Base-by-base conservation (phyloP, 1,140 invertebrate species). In the Macrobrachium rosenbergii region DNA sequence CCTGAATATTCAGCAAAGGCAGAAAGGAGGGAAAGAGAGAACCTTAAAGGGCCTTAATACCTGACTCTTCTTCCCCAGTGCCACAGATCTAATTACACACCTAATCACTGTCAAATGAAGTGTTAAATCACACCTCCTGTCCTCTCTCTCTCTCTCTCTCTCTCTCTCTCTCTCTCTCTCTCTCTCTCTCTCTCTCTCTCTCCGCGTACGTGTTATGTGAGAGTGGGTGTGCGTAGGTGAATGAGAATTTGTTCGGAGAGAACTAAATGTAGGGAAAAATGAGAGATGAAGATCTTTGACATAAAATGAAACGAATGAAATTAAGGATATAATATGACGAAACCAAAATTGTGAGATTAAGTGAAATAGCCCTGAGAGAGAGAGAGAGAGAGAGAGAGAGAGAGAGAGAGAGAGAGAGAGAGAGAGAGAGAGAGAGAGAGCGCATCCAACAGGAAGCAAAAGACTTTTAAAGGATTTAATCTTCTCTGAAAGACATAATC, bases 391-490 rank as follows among this genome's bases (percentile, higher is more conserved):
- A n/a, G n/a, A n/a, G n/a, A n/a, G 72, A 76, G 23, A 63, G 72
- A 76, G 58, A 63, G 58, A 45, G n/a, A 84, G 60, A 76, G 72
- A 84, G 72, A 76, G 82, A 77, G 43, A 63, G 80, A 82, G 80
- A 82, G 80, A 82, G 80, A 82, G 62, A 82, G 80, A 82, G 80
- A 82, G 62, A 82, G 80, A 82, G 80, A 82, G 80, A 82, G 80
- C 72, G 81, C 80, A 69, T 21, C 19, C 63, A 64, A 37, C 62
- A 58, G 23, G 43, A 37, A 21, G 21, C 17, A 28, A 67, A n/a
- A 67, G 21, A 81, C 60, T 43, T 64, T 23, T 28, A 16, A 72
- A 21, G 58, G 17, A 28, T 60, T 58, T 17, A 45, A 79, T 79
- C n/a, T n/a, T n/a, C n/a, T n/a, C n/a, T n/a, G n/a, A n/a, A n/a